Base-by-base conservation (phyloP, 1,140 invertebrate species). In the Drosophila guanche region DNA sequence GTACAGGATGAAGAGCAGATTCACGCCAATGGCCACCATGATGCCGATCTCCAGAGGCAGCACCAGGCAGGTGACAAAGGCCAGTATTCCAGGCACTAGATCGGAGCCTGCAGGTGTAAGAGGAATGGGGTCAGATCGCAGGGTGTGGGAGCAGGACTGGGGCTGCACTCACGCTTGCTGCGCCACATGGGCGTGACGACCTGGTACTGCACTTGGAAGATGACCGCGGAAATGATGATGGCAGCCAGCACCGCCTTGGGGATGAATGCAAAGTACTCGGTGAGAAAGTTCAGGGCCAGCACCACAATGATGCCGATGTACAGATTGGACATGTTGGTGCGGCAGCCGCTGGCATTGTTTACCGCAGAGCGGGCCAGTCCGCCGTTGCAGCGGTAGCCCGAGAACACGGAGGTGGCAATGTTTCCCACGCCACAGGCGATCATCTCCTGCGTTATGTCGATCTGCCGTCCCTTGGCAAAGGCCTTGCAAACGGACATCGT, bases 41-140 rank as follows among this genome's bases (percentile, higher is more conserved):
- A 99, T 98, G 47, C 97, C 98, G 90, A 97, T 95, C 93, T 99
- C 97, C 50, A 98, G 92, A 56, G 95, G 96, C 62, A 98, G 91
- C 5, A 96, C 93, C 33, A 98, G 92, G 67, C 97, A 98, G 47
- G 95, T 94, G 23, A 98, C 90, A 81, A 98, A 98, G 3, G 97
- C 97, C 14, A 94, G 94, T n/a, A 96, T 80, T 5, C 95, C 95
- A 2, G 97, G 96, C 45, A 98, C 93, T 60, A 98, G 92, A 91
- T 98, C 97, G 68, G 96, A 94, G 91, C 97, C 97, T 98, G 14
- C 75, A 90, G 46, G 5, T 1, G 10, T 37, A 3, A 37, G 3
- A 22, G 7, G 53, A 22, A 61, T 14, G 41, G 46, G 41, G 46
- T 59, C 1, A 45, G 41, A 37, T 7, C 8, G 3, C n/a, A 12